Percentiles rank a stretch among this genome's conserved stretches.
Evolutionary conservation across 1,140 invertebrate genomes (phyloP).

Genomic region (Aphis gossypii): DNA sequence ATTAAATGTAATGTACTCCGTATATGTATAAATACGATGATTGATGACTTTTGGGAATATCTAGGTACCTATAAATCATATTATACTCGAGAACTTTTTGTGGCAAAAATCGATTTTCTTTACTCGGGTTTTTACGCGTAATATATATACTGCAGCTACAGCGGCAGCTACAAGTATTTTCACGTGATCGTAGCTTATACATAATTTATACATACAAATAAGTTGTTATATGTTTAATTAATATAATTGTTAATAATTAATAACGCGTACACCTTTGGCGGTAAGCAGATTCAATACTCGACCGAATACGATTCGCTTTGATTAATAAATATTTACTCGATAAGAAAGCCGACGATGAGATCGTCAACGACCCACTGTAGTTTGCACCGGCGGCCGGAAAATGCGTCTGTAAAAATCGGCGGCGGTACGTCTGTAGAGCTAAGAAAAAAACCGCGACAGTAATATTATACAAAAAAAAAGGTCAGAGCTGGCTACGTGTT

Average conservation of each 20-base stretch:
- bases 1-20: not conserved
- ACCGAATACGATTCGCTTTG: not conserved
- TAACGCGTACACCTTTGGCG: not conserved
- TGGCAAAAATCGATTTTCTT: no score
- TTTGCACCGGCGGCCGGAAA: conserved; percentile 30
- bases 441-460: not conserved
- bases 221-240: not conserved
- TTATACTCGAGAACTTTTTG: no score
- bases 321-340: not conserved
- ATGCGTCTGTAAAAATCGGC: conserved; percentile 39
- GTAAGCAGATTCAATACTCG: not conserved
- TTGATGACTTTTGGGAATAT: no score
- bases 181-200: not conserved
- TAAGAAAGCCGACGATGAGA: not conserved
- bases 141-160: not conserved
- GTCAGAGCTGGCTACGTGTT: not conserved
- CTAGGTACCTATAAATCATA: no score
- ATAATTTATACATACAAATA: not conserved
- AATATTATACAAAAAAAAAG: not conserved
- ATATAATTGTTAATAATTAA: not conserved
- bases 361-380: conserved; percentile 23
- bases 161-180: not conserved
- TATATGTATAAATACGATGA: no score
- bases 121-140: no score
- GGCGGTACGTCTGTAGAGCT: not conserved